These are phyloP conservation scores for Anaspis maculata DNA, from an alignment of 2,888 invertebrate genomes.

Conservation along the genomic window DNA sequence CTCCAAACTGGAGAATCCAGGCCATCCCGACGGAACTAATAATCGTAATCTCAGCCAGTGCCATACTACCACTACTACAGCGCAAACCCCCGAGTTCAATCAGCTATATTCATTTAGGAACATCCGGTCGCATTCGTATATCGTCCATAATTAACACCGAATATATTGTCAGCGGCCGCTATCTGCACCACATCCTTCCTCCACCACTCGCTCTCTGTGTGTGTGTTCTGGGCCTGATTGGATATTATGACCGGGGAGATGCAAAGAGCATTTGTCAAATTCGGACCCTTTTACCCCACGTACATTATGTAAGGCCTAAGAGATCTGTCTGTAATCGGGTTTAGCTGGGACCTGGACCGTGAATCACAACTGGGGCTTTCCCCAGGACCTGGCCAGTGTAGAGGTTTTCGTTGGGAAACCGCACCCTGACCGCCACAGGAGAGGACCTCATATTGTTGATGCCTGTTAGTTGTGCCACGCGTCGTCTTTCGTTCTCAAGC, in stretches of 20 bases:
- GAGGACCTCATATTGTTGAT: background rate
- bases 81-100: conserved; percentile 22
- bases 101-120: conserved; percentile 23
- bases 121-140: conserved; percentile 21
- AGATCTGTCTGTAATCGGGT: conserved; percentile 25
- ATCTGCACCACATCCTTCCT: conserved; percentile 19
- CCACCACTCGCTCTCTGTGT: conserved; percentile 2
- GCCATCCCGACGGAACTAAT: conserved; percentile 17
- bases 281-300: conserved; percentile 28
- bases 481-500: too few relatives aligned
- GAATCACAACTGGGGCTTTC: conserved; percentile 25
- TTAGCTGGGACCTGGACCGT: conserved; percentile 22
- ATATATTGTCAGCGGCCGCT: conserved; percentile 20
- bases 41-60: conserved; percentile 20
- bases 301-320: conserved; percentile 22
- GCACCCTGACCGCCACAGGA: conserved; percentile 7
- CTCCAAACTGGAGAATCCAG: conserved; percentile 8
- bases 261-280: conserved; percentile 10
- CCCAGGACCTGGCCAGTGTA: conserved; percentile 22
- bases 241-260: conserved; percentile 13
- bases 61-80: too few relatives aligned
- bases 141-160: conserved; percentile 21
- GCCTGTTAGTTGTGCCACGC: background rate
- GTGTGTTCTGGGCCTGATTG: too few relatives aligned
- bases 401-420: conserved; percentile 19